Conservation (phyloP, 2,113 vertebrate genomes). For the Sterrhoptilus dennistouni region DNA sequence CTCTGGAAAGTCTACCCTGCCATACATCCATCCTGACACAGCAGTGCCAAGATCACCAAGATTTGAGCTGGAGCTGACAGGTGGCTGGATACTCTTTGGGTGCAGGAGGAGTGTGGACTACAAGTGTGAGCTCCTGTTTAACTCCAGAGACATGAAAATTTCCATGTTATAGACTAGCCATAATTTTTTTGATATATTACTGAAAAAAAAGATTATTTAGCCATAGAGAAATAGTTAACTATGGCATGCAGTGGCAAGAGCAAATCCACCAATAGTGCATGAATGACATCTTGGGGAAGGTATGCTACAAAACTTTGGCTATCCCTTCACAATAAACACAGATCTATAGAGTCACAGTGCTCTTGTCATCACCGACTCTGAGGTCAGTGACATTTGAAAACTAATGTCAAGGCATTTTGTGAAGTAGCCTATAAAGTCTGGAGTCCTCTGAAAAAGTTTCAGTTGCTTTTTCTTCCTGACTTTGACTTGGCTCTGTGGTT, state of each 20-base stretch:
- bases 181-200: not conserved
- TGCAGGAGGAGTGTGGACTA: not conserved
- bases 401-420: not conserved
- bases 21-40: not conserved
- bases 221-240: not conserved
- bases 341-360: not conserved
- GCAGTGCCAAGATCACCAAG: no score
- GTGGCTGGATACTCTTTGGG: not conserved
- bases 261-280: not conserved
- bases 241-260: not conserved
- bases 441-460: not conserved
- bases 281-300: not conserved
- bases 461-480: not conserved
- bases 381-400: not conserved
- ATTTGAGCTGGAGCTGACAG: not conserved
- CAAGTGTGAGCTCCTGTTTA: fast-evolving
- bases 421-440: not conserved
- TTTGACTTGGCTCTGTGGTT: not conserved
- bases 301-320: not conserved
- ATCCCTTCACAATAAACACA: not conserved
- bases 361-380: not conserved
- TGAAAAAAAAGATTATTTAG: not conserved
- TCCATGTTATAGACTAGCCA: not conserved
- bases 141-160: not conserved
- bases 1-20: not conserved